Evolutionary conservation across 2,888 invertebrate species (phyloP), one percentile per base, ranked within the genome.

Genomic region (Drosophila mimetica): DNA sequence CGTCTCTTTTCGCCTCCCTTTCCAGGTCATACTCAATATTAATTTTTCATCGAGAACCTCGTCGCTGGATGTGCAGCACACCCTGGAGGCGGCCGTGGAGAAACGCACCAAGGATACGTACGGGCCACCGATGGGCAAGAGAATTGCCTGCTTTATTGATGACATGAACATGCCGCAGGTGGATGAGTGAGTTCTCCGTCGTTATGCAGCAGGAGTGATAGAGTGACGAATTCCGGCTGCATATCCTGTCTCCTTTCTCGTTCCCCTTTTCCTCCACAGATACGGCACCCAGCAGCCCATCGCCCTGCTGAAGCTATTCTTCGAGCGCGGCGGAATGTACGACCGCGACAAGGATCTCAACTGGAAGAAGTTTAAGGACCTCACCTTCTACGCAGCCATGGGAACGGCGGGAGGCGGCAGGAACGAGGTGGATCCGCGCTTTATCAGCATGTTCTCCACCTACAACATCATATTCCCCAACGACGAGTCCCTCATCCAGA

Each of bases 251-350:
- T 8, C 16, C 30, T 4, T 22, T 22, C 9, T 25, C 7, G 5
- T 16, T 47, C 39, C 8, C 25, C 25, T 4, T 13, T 16, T 13
- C 18, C 30, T 13, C 18, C 30, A 1, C 69, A 92, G 91, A 0
- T 98, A 98, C 89, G 98, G 98, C 0, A 98, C 97, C 0, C 98
- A 98, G 89, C 98, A 98, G 88, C 98, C 98, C 0, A 97, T 98
- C 77, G 98, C 98, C 0, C 92, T 98, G 36, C 92, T 98, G n/a
- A 98, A 98, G 90, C 92, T 97, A 11, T 91, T 98, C n/a, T 94
- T 98, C 71, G 97, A 98, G 91, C 94, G 95, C 70, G 96, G 96
- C 58, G 98, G 98, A 16, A 95, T 97, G 91, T 98, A 97, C 89
- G 97, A 97, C 91, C 93, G 97, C 55, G 96, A 96, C 25, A 97